Evolutionary conservation across 2,888 invertebrate species (phyloP), one percentile per base, ranked within the genome.

Genomic region (Drosophila fulvimacula): DNA sequence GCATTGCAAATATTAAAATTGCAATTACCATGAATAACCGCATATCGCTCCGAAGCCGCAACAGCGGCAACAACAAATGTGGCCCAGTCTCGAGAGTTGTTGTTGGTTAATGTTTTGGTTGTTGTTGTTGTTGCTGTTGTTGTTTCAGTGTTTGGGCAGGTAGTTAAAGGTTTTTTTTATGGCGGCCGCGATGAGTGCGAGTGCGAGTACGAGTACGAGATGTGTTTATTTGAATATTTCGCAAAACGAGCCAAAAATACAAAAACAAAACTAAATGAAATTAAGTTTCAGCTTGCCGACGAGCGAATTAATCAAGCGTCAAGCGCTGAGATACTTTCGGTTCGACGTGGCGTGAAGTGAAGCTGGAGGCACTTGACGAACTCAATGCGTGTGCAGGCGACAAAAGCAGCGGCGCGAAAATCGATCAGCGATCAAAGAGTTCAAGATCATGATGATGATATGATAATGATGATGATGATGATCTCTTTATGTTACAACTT

Each of bases 1-100:
- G 96, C 94, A 96, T 96, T 94, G 96, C 95, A 93, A 97, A 95
- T 94, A 96, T 95, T 93, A 97, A 94, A 93, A 96, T 96, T 93
- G 96, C 95, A 93, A 96, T 95, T 94, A 96, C 95, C 93, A 96
- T 94, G 93, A 96, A 95, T 93, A 95, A 94, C 94, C 95, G 95
- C 95, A 96, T 95, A 92, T 91, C 92, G 91, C 79, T 76, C 75
- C 72, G 77, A 71, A 79, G 88, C 87, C 88, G 88, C 84, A 77
- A 63, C 55, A 75, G 80, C 88, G 85, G 85, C 85, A 84, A 80
- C 77, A 85, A 79, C 74, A 82, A 74, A 76, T 87, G 69, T 79
- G 82, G 69, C 82, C 82, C 88, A 88, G 73, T 82, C 85, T 81
- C 61, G 51, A 58, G 38, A 53, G 64, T 41, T 76, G 60, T 70